Base-by-base conservation (phyloP, 2,888 invertebrate species). In the Tenthredo scrophulariae region DNA sequence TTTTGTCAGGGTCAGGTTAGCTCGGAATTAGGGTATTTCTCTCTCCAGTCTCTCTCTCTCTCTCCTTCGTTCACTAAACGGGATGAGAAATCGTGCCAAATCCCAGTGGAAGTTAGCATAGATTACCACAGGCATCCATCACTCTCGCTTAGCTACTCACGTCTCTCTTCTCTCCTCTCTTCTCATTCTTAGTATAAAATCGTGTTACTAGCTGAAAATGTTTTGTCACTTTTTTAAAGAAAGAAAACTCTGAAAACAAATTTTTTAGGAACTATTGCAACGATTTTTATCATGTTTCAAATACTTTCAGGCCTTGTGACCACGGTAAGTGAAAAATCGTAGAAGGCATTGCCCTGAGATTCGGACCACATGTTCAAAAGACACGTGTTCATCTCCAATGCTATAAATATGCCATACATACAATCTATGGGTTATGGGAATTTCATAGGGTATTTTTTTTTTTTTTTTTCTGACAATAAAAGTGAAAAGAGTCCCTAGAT, bases 81-180 rank as follows among this genome's bases (percentile, higher is more conserved):
- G 83, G 46, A 87, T 88, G 86, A 87, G 87, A 88, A 88, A 84
- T 86, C 88, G 85, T 86, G 89, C 89, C 89, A 91, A 93, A 93
- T 92, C 92, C 91, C 91, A 89, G 86, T 91, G 92, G 91, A 93
- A 93, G 92, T 92, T 92, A 91, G 91, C 91, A 87, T 87, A 92
- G 93, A 93, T 93, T 92, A 93, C 91, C 90, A 87, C 89, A 89
- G 91, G 91, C 93, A 93, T 93, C 92, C 92, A 93, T 93, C 93
- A 93, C 91, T 86, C 91, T 89, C 88, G 80, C 80, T 80, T 80
- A 62, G 72, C 72, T 74, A 74, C 72, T 43, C 43, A 43, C 43
- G 40, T 43, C 80, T 80, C 80, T 80, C 29, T 79, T 79, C 58
- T 33, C 33, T 62, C n/a, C 40, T n/a, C 26, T 77, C 77, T 18